Conservation (phyloP, 2,888 invertebrate species). For the Eupithecia vulgata region DNA sequence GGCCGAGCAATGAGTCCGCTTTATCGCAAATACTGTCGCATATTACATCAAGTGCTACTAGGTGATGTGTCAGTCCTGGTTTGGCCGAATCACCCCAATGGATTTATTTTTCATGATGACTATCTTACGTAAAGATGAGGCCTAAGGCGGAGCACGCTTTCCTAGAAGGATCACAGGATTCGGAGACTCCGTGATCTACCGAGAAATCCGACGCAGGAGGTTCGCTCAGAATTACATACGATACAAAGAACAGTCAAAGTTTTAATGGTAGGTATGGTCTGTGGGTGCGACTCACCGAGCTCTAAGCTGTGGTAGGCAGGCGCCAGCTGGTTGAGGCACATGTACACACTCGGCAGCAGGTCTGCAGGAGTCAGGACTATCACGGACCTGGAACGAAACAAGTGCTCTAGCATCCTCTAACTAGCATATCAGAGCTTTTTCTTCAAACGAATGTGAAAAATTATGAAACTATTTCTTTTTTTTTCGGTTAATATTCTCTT, state of each 20-base stretch:
- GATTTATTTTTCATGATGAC: not conserved
- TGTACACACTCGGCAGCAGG: slow-evolving; percentile 93
- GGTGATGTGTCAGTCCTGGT: no score
- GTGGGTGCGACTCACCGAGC: slow-evolving; percentile 79
- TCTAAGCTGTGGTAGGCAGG: slow-evolving; percentile 93
- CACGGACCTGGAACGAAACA: slow-evolving; percentile 85
- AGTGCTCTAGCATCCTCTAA: not conserved
- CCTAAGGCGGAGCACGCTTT: no score
- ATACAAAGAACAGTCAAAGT: not conserved
- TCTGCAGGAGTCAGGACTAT: slow-evolving; percentile 95
- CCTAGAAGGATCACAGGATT: not conserved
- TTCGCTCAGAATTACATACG: not conserved
- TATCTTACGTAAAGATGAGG: no score
- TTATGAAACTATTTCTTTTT: no score
- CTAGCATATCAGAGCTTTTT: not conserved
- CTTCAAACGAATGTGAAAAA: no score
- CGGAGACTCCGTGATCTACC: not conserved
- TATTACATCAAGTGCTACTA: no score
- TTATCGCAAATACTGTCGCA: no score
- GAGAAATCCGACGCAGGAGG: no score
- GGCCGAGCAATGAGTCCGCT: no score
- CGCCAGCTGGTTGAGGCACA: slow-evolving; percentile 97
- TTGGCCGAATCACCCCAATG: not conserved
- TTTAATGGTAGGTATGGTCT: not conserved
- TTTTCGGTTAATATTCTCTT: no score